phyloP scores from a whole-genome alignment of 2,113 vertebrate genomes.

The Pardalotus punctatus region DNA sequence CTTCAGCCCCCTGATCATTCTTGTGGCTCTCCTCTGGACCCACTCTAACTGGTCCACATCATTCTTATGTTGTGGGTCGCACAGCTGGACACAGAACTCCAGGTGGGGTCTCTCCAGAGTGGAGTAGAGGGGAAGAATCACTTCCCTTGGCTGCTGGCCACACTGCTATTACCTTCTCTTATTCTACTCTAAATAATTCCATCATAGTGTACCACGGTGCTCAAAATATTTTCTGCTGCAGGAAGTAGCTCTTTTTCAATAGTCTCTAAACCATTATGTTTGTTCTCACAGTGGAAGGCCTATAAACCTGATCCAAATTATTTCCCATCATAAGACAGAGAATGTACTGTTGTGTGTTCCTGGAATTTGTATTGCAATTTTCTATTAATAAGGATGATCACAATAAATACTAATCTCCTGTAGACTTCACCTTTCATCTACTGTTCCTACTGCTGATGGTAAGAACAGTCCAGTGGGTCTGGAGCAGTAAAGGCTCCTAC shows the following conservation, averaged over 20 bases:
- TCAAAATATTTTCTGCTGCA: not conserved
- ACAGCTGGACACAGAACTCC: fast-evolving
- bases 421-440: not conserved
- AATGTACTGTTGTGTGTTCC: not conserved
- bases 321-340: not conserved
- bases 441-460: not conserved
- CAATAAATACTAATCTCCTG: not conserved
- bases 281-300: not conserved
- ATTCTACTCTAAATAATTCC: not conserved
- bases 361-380: not conserved
- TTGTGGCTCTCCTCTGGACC: fast-evolving
- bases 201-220: not conserved
- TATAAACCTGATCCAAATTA: not conserved
- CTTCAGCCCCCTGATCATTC: not conserved
- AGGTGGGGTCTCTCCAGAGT: not conserved
- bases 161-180: not conserved
- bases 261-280: not conserved
- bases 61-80: fast-evolving
- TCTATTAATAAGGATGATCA: not conserved
- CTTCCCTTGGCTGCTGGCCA: not conserved
- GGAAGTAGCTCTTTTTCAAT: not conserved
- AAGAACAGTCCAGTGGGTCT: not conserved
- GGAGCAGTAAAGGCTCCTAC: not conserved
- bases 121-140: not conserved
- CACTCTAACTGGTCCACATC: fast-evolving